Evolutionary conservation across 1,140 invertebrate genomes (phyloP).

Genomic region (Calliphora vicina): DNA sequence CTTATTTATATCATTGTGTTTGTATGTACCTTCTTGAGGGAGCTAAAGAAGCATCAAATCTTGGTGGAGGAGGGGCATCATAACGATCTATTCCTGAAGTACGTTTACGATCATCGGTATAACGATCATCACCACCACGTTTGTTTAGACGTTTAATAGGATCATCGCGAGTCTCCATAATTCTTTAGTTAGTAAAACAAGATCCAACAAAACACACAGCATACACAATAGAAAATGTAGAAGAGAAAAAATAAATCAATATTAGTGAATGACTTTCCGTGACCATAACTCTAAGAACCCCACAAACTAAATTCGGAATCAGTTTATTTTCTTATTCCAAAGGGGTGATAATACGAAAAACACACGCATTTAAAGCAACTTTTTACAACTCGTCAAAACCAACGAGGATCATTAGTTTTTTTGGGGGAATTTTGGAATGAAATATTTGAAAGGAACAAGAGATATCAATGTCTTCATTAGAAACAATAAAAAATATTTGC

Average conservation of each 20-base stretch:
- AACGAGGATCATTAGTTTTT: not conserved
- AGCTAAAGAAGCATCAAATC: slow-evolving; percentile 57
- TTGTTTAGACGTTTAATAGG: slow-evolving; percentile 64
- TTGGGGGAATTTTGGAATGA: not conserved
- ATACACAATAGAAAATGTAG: slow-evolving; percentile 4
- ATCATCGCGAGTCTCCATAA: slow-evolving; percentile 63
- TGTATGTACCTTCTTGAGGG: slow-evolving; percentile 50
- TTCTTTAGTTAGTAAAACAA: slow-evolving; percentile 43
- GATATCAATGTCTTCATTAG: not conserved
- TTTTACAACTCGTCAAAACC: not conserved
- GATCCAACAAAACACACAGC: not conserved
- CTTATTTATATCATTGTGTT: not conserved
- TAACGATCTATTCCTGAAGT: slow-evolving; percentile 56
- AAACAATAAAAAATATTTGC: not conserved
- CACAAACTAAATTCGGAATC: not conserved
- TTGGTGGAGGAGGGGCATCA: slow-evolving; percentile 63
- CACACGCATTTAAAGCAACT: slow-evolving; percentile 1
- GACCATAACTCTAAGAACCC: not conserved
- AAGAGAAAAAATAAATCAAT: not conserved
- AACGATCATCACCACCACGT: slow-evolving; percentile 57
- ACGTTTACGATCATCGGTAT: slow-evolving; percentile 63
- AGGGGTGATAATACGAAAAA: not conserved
- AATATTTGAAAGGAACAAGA: not conserved
- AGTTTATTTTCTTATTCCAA: not conserved
- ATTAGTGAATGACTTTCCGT: not conserved